These are phyloP conservation scores for Calyptomena viridis DNA, from an alignment of 2,113 vertebrate species.

Conservation along the genomic window DNA sequence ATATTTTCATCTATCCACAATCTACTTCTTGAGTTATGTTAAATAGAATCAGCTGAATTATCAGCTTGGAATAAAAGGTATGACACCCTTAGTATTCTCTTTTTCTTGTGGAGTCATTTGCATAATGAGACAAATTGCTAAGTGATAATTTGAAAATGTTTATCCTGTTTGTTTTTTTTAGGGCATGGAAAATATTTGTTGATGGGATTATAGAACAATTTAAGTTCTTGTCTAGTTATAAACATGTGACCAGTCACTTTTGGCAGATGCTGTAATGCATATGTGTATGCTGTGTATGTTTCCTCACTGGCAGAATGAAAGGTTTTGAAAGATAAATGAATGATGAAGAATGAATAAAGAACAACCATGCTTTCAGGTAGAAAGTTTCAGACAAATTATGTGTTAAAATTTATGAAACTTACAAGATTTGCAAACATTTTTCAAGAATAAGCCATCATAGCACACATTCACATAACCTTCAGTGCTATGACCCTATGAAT, in stretches of 20 bases:
- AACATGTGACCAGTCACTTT: neutral
- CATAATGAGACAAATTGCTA: neutral
- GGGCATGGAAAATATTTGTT: neutral
- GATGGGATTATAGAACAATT: neutral
- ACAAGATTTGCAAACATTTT: neutral
- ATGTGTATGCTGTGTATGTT: neutral
- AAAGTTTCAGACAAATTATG: neutral
- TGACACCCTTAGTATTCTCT: neutral
- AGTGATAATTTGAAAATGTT: neutral
- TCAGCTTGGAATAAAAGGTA: neutral
- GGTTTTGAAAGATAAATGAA: neutral
- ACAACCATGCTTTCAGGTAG: neutral
- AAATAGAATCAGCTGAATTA: neutral
- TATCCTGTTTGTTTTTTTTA: neutral
- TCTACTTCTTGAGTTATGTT: neutral
- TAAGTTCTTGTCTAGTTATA: neutral
- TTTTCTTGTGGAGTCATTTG: neutral
- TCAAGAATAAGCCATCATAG: neutral
- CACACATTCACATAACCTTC: neutral
- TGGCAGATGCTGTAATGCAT: neutral
- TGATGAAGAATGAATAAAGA: neutral
- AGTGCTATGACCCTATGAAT: neutral
- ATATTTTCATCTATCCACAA: neutral
- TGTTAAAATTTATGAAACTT: constrained; percentile 17
- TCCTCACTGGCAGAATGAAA: neutral